Evolutionary conservation across 2,797 vertebrate species (phyloP), one percentile per base, ranked within the genome.

Genomic region (Falco cherrug): DNA sequence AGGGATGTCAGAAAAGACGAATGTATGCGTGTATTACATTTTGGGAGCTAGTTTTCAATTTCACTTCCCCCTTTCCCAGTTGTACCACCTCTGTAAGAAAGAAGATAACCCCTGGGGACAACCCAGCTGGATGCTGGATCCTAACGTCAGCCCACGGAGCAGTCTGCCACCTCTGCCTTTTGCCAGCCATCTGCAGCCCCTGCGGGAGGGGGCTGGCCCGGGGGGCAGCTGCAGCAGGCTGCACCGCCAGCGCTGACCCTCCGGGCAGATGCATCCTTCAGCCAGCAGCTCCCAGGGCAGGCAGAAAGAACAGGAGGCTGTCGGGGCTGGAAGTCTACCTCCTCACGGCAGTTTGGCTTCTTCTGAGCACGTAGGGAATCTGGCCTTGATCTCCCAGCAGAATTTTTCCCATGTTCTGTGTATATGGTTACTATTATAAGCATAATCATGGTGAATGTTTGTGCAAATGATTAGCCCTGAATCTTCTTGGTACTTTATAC

Each of bases 21-120:
- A 18, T 2, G 3, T 16, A 11, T 5, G 13, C 0, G 2, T 11
- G 29, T 1, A 2, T 3, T 17, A 13, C 20, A 22, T 15, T 41
- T 14, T 16, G 25, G 39, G 69, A 70, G 51, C 15, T 9, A 4
- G 5, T 71, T 50, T 41, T 25, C 65, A 3, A 41, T 16, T 53
- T 16, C 57, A 10, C 45, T 35, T 64, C 53, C 6, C 9, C 25
- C 37, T 70, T 70, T 45, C 56, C 35, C 65, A 20, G 41, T n/a
- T 8, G 29, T 41, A 50, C 25, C 64, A 59, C 16, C 41, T 26
- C 15, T 47, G 16, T 28, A n/a, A n/a, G 68, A 70, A 47, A n/a
- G 53, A n/a, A 29, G 37, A 31, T 3, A 24, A 11, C 12, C 24
- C 37, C 47, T 19, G 37, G 22, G 47, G 47, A 56, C 5, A 53